Conservation (phyloP, 2,113 vertebrate species). For the Scomber colias region DNA sequence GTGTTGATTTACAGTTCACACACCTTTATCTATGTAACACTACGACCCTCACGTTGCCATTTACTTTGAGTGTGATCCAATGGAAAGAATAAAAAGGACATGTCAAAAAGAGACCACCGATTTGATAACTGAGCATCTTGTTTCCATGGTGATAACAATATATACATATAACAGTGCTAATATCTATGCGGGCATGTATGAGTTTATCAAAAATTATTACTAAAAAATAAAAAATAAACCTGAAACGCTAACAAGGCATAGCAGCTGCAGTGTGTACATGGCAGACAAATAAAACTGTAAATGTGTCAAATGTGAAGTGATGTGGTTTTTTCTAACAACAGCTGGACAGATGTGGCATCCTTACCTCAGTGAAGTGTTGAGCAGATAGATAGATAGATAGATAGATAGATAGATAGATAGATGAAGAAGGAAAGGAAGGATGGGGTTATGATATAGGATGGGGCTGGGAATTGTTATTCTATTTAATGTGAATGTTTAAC, state of each 20-base stretch:
- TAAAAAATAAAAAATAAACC: constrained; percentile 73
- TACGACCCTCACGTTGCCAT: constrained; percentile 83
- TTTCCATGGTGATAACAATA: constrained; percentile 95
- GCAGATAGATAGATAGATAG: no score
- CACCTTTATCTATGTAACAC: constrained; percentile 87
- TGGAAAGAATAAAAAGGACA: constrained; percentile 81
- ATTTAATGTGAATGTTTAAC: no score
- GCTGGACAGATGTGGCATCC: neutral
- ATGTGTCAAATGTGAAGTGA: constrained; percentile 88
- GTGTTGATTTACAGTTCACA: constrained; percentile 89
- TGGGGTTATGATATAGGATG: no score
- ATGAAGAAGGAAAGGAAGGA: no score
- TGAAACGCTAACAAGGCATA: constrained; percentile 92
- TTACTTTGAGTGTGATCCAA: constrained; percentile 90
- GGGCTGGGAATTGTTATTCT: no score
- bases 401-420: no score
- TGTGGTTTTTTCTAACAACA: constrained; percentile 69
- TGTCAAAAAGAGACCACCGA: constrained; percentile 87
- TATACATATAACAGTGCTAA: constrained; percentile 85
- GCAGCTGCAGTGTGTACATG: constrained; percentile 94
- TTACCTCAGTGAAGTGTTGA: no score
- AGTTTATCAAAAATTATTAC: constrained; percentile 87
- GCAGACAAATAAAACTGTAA: constrained; percentile 95
- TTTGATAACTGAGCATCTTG: constrained; percentile 93
- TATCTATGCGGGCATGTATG: constrained; percentile 97